Base-by-base conservation (phyloP, 1,140 invertebrate genomes). In the Pogonomyrmex californicus region DNA sequence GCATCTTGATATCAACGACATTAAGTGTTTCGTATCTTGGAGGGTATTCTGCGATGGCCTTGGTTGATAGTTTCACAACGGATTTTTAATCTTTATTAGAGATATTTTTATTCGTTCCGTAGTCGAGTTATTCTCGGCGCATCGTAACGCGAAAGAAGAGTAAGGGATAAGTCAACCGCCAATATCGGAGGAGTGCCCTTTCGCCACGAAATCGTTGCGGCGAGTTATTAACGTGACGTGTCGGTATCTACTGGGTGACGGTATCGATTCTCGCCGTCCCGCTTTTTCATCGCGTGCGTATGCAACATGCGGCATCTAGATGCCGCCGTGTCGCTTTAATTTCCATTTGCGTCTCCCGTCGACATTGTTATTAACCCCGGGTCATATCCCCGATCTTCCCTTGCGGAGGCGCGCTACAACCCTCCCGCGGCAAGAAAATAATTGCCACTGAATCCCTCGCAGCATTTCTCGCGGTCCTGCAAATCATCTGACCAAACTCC, bases 161-260 rank as follows among this genome's bases (percentile, higher is more conserved):
- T 33, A 71, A 83, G 62, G 63, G 71, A 85, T 56, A 38, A 78
- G 51, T 82, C 85, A 77, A 77, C 78, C 88, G 63, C 56, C n/a
- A n/a, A 30, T 56, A 58, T 70, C 44, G 70, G 51, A 78, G 49
- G 65, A 47, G 65, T 71, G 79, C 76, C 65, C 81, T 78, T 90
- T 86, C 60, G 66, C n/a, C 58, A 38, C 63, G 86, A 63, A 88
- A 90, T 90, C 76, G 81, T 77, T 38, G 47, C 49, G 76, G 68
- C 90, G 87, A 92, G 90, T 91, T 91, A 92, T 92, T 91, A 91
- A 91, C 89, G 86, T 92, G 86, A 91, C 91, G 91, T 92, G 91
- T 62, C 85, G 71, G 76, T 88, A 87, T 90, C 85, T 82, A 73
- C 65, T 51, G 41, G 65, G 75, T 79, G 41, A 30, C 41, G 44